A percentile compares a stretch with the other conserved stretches of the same genome.
Conservation (phyloP, 2,888 invertebrate genomes). For the Yponomeuta plumbellus region DNA sequence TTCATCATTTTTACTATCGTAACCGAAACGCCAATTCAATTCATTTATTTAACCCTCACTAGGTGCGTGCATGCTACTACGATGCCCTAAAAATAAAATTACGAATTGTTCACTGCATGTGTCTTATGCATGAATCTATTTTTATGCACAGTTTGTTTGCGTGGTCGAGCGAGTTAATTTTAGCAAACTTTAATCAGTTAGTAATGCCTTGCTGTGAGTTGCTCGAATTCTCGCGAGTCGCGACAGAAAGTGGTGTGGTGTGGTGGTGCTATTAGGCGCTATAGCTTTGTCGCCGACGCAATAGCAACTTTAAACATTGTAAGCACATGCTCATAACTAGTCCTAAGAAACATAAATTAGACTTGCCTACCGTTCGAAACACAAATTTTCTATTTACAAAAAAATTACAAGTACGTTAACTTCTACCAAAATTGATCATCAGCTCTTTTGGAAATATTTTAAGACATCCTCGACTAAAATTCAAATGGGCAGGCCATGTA, state of each 20-base stretch:
- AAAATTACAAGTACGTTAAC: too few species aligned
- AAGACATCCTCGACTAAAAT: neutral
- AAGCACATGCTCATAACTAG: too few species aligned
- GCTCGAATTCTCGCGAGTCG: conserved; percentile 25
- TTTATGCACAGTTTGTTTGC: conserved; percentile 56
- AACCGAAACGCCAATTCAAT: neutral
- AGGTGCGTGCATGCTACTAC: neutral
- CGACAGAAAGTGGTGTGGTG: neutral
- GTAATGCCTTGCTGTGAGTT: conserved; percentile 35
- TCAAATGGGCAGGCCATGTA: neutral
- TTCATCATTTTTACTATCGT: neutral
- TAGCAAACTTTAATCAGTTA: conserved; percentile 54
- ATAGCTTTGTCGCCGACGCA: too few species aligned
- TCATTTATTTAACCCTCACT: too few species aligned
- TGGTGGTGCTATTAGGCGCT: neutral
- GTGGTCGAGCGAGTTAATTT: conserved; percentile 51
- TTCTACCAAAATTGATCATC: too few species aligned
- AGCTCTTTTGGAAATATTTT: neutral
- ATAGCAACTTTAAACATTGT: too few species aligned
- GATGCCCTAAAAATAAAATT: neutral
- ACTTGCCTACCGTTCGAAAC: too few species aligned
- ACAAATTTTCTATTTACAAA: too few species aligned
- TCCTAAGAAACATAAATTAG: too few species aligned
- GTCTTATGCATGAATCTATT: conserved; percentile 52
- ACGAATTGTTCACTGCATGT: conserved; percentile 25